Percentiles rank a stretch among this genome's conserved stretches.
These are phyloP conservation scores for Lepetodrilus schrolli DNA, from an alignment of 2,888 invertebrate species.

Conservation along the genomic window DNA sequence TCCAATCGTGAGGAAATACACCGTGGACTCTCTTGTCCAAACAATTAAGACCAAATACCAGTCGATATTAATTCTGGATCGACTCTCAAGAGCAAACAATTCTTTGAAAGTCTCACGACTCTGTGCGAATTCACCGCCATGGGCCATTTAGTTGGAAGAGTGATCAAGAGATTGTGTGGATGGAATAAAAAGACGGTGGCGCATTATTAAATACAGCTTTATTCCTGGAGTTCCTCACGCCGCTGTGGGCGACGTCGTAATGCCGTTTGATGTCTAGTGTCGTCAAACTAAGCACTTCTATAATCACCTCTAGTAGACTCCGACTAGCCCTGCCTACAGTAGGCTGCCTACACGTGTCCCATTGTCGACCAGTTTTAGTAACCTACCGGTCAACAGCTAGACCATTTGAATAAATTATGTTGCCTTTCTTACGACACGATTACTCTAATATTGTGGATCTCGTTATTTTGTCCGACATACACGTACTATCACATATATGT, in stretches of 20 bases:
- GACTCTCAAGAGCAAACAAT: slow-evolving; percentile 13
- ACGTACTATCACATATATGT: no score
- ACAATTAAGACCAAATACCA: slow-evolving; percentile 23
- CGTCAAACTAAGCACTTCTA: no score
- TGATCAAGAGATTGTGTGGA: not conserved
- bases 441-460: no score
- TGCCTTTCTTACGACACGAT: no score
- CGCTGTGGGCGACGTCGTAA: not conserved
- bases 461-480: no score
- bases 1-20: not conserved
- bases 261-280: slow-evolving; percentile 16
- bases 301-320: no score
- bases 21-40: slow-evolving; percentile 3
- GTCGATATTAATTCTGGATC: slow-evolving; percentile 18
- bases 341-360: no score
- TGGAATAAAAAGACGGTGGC: slow-evolving; percentile 1
- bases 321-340: no score
- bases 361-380: no score
- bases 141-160: not conserved
- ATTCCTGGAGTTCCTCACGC: not conserved
- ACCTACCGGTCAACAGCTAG: no score
- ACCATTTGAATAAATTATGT: no score
- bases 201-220: slow-evolving; percentile 22
- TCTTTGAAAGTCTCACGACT: slow-evolving; percentile 7
- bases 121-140: not conserved